A percentile compares a stretch with the other conserved stretches of the same genome.
These are phyloP conservation scores for Novumbra hubbsi DNA, from an alignment of 2,797 vertebrate genomes.

Conservation along the genomic window DNA sequence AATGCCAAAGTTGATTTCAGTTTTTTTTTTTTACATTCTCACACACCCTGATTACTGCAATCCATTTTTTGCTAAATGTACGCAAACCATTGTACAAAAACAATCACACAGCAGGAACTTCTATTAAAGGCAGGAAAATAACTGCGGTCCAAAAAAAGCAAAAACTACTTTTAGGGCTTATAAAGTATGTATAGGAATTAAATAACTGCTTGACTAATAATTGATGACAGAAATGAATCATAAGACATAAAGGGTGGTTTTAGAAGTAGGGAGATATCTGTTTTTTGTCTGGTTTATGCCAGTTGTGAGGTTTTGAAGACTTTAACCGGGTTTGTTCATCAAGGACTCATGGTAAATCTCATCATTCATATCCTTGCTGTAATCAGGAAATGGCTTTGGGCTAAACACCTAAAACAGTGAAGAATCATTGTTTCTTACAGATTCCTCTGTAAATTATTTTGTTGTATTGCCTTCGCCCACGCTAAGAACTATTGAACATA, in stretches of 20 bases:
- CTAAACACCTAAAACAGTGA: constrained; percentile 14
- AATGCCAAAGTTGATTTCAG: too few species aligned
- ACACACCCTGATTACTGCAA: background rate
- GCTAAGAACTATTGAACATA: constrained; percentile 54
- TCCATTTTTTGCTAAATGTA: constrained; percentile 50
- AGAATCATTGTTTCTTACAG: constrained; percentile 35
- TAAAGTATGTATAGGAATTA: background rate
- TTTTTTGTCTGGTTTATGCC: background rate
- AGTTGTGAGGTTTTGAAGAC: background rate
- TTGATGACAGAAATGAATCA: too few species aligned
- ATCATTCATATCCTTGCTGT: background rate
- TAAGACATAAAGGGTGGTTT: too few species aligned
- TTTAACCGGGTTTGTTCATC: background rate
- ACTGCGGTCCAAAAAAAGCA: background rate
- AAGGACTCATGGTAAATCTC: background rate
- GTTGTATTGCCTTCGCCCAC: constrained; percentile 59
- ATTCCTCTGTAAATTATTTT: constrained; percentile 42
- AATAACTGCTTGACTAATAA: background rate
- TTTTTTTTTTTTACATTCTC: too few species aligned
- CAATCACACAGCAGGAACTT: constrained; percentile 40
- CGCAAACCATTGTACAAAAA: constrained; percentile 43
- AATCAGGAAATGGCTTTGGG: background rate
- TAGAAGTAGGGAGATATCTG: background rate
- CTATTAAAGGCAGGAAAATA: constrained; percentile 12
- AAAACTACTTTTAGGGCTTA: background rate